Evolutionary conservation across 2,113 vertebrate genomes (phyloP).

Genomic region (Gymnobelideus leadbeateri): DNA sequence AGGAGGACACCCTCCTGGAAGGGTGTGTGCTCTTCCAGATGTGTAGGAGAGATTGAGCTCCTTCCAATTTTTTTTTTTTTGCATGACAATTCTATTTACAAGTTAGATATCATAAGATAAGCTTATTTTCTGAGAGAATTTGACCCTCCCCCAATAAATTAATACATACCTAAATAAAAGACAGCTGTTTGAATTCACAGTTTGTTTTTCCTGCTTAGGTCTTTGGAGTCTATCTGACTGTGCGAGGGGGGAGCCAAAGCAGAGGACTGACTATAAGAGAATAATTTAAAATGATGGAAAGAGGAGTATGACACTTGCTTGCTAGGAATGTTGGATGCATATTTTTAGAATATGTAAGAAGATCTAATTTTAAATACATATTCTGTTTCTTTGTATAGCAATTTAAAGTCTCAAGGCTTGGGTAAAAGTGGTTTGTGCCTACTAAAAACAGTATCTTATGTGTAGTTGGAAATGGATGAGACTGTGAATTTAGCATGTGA

Average conservation of each 20-base stretch:
- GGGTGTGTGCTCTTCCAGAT: background rate
- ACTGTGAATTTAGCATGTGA: conserved; percentile 38
- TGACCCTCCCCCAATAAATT: background rate
- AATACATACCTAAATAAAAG: background rate
- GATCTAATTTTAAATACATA: conserved; percentile 39
- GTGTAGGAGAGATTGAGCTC: conserved; percentile 12
- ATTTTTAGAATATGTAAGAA: conserved; percentile 8
- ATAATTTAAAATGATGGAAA: conserved; percentile 41
- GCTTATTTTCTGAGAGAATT: conserved; percentile 8
- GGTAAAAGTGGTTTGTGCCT: conserved; percentile 26
- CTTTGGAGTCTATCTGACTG: background rate
- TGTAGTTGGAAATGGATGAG: background rate
- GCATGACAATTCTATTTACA: conserved; percentile 11
- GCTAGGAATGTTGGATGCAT: background rate
- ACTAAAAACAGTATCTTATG: background rate
- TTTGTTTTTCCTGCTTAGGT: conserved; percentile 21
- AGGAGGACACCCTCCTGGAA: background rate
- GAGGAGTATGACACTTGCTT: conserved; percentile 15
- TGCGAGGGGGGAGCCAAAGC: background rate
- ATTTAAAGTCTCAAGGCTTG: conserved; percentile 25
- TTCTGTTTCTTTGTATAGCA: background rate
- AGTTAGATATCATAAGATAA: conserved; percentile 3
- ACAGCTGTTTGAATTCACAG: conserved; percentile 19
- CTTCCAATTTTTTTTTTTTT: conserved; percentile 29
- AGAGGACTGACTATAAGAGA: conserved; percentile 36